A percentile compares a stretch with the other conserved stretches of the same genome.
These are phyloP conservation scores for Sminthopsis crassicaudata DNA, from an alignment of 2,113 vertebrate genomes.

Conservation along the genomic window DNA sequence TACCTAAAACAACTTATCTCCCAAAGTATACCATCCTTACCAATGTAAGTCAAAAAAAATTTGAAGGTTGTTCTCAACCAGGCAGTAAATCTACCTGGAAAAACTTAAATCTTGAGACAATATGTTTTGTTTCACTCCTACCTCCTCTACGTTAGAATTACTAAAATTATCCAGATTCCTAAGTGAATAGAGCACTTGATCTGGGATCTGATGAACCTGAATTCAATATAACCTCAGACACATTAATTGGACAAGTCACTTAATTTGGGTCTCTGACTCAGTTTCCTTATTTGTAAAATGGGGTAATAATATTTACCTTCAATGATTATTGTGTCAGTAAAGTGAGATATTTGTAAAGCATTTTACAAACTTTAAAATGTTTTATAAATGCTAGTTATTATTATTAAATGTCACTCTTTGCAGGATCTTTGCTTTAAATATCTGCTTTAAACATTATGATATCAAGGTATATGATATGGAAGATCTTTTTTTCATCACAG, in stretches of 20 bases:
- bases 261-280: not conserved
- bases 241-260: not conserved
- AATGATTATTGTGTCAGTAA: not conserved
- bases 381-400: not conserved
- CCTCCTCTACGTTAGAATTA: not conserved
- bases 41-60: not conserved
- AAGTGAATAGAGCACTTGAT: not conserved
- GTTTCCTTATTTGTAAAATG: not conserved
- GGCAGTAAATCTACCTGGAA: not conserved
- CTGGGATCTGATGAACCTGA: not conserved
- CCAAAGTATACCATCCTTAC: not conserved
- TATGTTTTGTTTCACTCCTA: not conserved
- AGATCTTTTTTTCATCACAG: not conserved
- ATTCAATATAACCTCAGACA: not conserved
- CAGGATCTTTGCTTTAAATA: not conserved
- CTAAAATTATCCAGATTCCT: not conserved
- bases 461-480: not conserved
- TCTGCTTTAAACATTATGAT: not conserved
- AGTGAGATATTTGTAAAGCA: not conserved
- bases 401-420: not conserved
- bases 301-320: not conserved
- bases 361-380: not conserved
- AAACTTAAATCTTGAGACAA: not conserved
- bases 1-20: not conserved
- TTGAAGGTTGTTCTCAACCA: not conserved